These are phyloP conservation scores for Myopa tessellatipennis DNA, from an alignment of 2,888 invertebrate genomes.

Conservation along the genomic window DNA sequence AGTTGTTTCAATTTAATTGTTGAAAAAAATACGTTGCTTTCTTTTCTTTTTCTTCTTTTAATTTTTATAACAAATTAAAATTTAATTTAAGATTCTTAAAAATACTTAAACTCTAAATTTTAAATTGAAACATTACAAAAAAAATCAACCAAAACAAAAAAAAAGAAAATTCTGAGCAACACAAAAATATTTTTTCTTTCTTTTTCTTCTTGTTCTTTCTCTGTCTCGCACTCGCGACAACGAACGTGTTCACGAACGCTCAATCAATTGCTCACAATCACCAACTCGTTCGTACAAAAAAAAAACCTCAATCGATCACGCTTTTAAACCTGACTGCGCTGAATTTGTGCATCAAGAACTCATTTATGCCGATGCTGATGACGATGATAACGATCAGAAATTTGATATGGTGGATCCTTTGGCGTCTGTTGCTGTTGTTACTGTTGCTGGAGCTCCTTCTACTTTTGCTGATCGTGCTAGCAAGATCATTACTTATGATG, in stretches of 20 bases:
- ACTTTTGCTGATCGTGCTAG: neutral
- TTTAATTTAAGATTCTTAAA: neutral
- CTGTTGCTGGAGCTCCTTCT: neutral
- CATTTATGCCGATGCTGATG: neutral
- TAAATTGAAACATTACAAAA: neutral
- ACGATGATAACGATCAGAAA: slow-evolving; percentile 3
- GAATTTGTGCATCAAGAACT: neutral
- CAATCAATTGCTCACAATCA: too few species aligned
- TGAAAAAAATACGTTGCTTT: neutral
- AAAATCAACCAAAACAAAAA: slow-evolving; percentile 2
- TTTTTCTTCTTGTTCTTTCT: neutral
- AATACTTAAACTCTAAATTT: slow-evolving; percentile 3
- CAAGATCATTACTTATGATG: neutral
- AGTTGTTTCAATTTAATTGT: neutral
- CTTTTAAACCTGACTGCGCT: too few species aligned
- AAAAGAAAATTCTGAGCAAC: neutral
- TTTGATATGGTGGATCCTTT: neutral
- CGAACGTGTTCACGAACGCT: too few species aligned
- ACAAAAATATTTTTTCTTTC: slow-evolving; percentile 2
- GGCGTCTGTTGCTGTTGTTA: slow-evolving; percentile 1
- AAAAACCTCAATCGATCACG: too few species aligned
- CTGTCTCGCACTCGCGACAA: neutral
- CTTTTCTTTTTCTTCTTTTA: neutral
- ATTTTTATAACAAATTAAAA: neutral
- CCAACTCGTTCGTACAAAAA: too few species aligned